These are phyloP conservation scores for Argyresthia albistria DNA, from an alignment of 2,888 invertebrate genomes.

Conservation along the genomic window DNA sequence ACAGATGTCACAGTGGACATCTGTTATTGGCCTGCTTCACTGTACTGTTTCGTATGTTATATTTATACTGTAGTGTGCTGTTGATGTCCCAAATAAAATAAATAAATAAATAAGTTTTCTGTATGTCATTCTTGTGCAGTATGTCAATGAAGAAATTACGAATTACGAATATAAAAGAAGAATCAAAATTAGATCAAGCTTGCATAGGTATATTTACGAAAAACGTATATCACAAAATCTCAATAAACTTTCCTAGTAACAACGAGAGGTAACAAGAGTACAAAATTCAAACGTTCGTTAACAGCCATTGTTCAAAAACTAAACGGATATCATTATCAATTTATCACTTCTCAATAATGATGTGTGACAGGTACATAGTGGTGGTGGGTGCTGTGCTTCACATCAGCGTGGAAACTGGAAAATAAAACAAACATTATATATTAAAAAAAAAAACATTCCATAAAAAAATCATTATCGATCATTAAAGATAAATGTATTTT, in stretches of 20 bases:
- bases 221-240: conserved; percentile 2
- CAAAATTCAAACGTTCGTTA: background rate
- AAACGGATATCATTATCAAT: background rate
- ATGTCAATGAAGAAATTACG: no score
- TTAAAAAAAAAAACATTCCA: background rate
- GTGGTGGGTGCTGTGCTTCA: conserved; percentile 54
- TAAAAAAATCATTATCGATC: background rate
- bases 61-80: no score
- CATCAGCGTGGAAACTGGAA: conserved; percentile 56
- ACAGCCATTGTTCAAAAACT: no score
- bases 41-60: no score
- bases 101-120: no score
- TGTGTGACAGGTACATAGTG: conserved; percentile 41
- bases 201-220: background rate
- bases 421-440: conserved; percentile 4
- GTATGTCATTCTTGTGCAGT: no score
- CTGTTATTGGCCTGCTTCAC: no score
- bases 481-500: no score
- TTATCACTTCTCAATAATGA: conserved; percentile 18
- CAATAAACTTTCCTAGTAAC: background rate
- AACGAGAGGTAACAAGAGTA: conserved; percentile 1
- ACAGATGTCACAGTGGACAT: no score
- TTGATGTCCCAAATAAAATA: no score
- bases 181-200: background rate
- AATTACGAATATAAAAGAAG: background rate